A percentile compares a stretch with the other conserved stretches of the same genome.
phyloP scores from a whole-genome alignment of 1,140 invertebrate genomes.

The Xylocopa sonorina region DNA sequence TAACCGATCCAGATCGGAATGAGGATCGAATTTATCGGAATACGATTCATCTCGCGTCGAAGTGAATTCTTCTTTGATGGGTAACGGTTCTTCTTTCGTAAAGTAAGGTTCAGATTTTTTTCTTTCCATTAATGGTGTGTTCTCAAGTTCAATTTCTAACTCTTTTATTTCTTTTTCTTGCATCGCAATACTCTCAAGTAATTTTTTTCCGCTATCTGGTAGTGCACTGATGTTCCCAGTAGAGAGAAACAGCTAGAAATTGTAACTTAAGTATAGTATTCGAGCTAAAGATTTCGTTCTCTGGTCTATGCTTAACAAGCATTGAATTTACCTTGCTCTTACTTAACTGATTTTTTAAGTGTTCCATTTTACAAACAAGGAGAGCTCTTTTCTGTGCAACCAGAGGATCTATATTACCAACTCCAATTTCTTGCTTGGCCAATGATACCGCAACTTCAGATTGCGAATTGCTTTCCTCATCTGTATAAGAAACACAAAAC shows the following conservation, averaged over 20 bases:
- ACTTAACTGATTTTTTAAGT: conserved; percentile 57
- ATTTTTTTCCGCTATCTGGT: conserved; percentile 82
- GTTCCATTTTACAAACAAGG: conserved; percentile 49
- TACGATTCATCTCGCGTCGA: neutral
- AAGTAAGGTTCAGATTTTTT: conserved; percentile 17
- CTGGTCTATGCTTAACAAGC: neutral
- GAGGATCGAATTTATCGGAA: neutral
- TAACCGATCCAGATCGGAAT: conserved; percentile 23
- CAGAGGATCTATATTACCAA: conserved; percentile 59
- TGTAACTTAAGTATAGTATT: neutral
- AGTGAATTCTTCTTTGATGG: neutral
- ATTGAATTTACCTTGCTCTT: conserved; percentile 65
- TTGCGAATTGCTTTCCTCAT: conserved; percentile 19
- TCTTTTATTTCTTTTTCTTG: conserved; percentile 76
- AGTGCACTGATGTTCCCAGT: conserved; percentile 80
- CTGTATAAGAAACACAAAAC: conserved; percentile 6
- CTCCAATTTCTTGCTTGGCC: conserved; percentile 57
- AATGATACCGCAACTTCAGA: conserved; percentile 34
- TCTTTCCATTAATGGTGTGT: conserved; percentile 78
- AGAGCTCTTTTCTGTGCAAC: conserved; percentile 62
- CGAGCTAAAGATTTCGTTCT: neutral
- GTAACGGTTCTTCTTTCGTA: neutral
- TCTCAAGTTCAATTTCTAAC: conserved; percentile 79
- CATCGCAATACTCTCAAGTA: conserved; percentile 75
- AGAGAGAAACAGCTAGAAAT: conserved; percentile 78